Evolutionary conservation across 2,888 invertebrate species (phyloP).

Genomic region (Meiosimyza platycephala): DNA sequence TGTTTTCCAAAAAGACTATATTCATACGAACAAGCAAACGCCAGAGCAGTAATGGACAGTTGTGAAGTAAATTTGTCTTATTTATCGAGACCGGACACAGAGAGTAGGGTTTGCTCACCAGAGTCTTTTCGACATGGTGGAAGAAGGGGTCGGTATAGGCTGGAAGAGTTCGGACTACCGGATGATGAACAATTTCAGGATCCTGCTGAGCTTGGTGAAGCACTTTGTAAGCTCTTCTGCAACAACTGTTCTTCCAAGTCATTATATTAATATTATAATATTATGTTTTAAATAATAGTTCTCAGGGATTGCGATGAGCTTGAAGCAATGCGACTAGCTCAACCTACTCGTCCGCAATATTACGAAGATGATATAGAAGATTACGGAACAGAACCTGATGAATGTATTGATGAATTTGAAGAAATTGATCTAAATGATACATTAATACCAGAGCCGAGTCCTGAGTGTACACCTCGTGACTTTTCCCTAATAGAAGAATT

Average conservation of each 20-base stretch:
- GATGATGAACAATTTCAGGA: slow-evolving; percentile 45
- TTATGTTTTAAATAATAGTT: no score
- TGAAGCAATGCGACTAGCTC: not conserved
- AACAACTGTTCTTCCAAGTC: no score
- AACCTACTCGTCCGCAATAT: not conserved
- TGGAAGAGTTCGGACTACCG: slow-evolving; percentile 45
- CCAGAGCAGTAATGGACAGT: no score
- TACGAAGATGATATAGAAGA: slow-evolving; percentile 5
- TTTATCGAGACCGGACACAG: no score
- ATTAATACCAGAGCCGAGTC: not conserved
- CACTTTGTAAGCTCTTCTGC: slow-evolving; percentile 36
- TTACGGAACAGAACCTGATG: no score
- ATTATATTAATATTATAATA: no score
- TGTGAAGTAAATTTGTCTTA: no score
- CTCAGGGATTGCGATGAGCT: slow-evolving; percentile 5
- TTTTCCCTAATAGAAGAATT: slow-evolving; percentile 13
- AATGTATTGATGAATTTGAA: slow-evolving; percentile 23
- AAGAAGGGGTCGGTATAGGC: slow-evolving; percentile 38
- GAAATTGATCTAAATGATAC: no score
- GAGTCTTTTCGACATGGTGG: slow-evolving; percentile 9
- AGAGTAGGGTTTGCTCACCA: no score
- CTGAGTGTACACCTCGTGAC: not conserved
- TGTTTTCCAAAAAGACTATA: no score
- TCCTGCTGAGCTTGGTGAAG: slow-evolving; percentile 41
- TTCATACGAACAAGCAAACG: no score